These are phyloP conservation scores for Anguilla marmorata DNA, from an alignment of 2,797 vertebrate genomes.

Conservation along the genomic window DNA sequence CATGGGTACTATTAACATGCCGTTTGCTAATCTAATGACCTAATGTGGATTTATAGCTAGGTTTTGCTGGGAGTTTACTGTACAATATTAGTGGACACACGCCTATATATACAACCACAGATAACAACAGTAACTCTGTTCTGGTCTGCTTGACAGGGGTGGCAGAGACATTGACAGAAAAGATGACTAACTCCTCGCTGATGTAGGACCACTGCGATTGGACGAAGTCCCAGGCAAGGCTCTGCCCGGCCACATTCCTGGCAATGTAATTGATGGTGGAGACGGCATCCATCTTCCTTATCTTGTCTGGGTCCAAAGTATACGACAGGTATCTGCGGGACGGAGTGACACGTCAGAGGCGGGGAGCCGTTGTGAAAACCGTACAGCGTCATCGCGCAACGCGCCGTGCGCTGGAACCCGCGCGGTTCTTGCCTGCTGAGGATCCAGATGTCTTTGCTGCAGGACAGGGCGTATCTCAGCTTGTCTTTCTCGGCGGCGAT, in stretches of 20 bases:
- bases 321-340: slow-evolving; percentile 56
- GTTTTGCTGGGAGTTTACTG: background rate
- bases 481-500: slow-evolving; percentile 77
- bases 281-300: slow-evolving; percentile 78
- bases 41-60: background rate
- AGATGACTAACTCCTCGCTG: slow-evolving; percentile 73
- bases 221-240: slow-evolving; percentile 87
- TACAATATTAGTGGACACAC: background rate
- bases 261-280: slow-evolving; percentile 74
- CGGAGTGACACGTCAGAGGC: background rate
- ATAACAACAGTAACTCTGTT: background rate
- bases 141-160: background rate
- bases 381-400: background rate
- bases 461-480: slow-evolving; percentile 77
- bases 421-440: slow-evolving; percentile 77
- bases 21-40: background rate
- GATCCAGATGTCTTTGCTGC: slow-evolving; percentile 82
- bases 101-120: background rate
- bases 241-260: slow-evolving; percentile 77
- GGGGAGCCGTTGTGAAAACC: background rate
- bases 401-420: too few species aligned
- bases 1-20: background rate
- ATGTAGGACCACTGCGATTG: slow-evolving; percentile 76
- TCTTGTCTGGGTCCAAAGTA: slow-evolving; percentile 75
- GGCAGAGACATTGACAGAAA: background rate